These are phyloP conservation scores for Harpalus rufipes DNA, from an alignment of 2,888 invertebrate genomes.

Conservation along the genomic window DNA sequence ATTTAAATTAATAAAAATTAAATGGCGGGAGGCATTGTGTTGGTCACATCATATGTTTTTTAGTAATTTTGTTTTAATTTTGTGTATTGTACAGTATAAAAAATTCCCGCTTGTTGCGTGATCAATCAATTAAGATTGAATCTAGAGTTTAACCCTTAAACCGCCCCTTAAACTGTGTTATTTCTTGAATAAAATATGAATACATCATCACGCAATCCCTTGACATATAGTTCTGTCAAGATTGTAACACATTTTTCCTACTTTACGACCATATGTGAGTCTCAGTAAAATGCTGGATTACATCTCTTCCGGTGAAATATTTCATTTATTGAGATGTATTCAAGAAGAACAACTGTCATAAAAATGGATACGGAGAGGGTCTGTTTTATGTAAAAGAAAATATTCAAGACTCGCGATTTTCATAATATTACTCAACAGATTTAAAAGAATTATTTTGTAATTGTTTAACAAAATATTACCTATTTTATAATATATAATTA, in stretches of 20 bases:
- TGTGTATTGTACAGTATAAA: too few relatives aligned
- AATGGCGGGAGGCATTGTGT: too few relatives aligned
- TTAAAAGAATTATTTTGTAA: too few relatives aligned
- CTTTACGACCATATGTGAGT: neutral
- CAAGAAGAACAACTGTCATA: neutral
- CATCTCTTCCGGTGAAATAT: neutral
- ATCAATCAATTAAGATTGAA: slow-evolving; percentile 4
- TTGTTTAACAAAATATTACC: too few relatives aligned
- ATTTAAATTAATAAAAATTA: too few relatives aligned
- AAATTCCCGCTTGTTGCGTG: neutral
- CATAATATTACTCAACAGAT: too few relatives aligned
- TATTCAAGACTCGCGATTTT: neutral
- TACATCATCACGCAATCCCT: slow-evolving; percentile 1
- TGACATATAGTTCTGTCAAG: neutral
- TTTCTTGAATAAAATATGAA: slow-evolving; percentile 7
- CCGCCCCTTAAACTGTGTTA: neutral
- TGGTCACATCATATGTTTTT: too few relatives aligned
- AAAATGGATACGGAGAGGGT: neutral
- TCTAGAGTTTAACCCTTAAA: neutral
- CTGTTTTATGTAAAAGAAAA: neutral
- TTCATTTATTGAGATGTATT: neutral
- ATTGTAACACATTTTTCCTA: neutral
- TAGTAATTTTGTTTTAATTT: too few relatives aligned
- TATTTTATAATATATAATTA: too few relatives aligned
- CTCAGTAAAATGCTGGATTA: neutral